These are phyloP conservation scores for Balaeniceps rex DNA, from an alignment of 2,113 vertebrate genomes.

Conservation along the genomic window DNA sequence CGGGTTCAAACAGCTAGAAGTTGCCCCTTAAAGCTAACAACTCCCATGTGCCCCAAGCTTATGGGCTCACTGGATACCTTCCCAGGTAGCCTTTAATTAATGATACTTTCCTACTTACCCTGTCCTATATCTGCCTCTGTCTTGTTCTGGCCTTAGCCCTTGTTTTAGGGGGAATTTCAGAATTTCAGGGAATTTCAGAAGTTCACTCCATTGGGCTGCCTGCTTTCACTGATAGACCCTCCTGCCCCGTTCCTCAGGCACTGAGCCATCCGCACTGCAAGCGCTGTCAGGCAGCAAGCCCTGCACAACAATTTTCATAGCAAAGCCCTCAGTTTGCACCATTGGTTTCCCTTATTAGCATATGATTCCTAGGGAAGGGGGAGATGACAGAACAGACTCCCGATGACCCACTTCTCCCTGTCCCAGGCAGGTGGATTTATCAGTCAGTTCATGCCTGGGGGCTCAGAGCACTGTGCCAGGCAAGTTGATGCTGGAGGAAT, in stretches of 20 bases:
- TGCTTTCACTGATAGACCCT: background rate
- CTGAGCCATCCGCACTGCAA: background rate
- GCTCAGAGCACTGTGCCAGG: background rate
- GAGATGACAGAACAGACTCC: background rate
- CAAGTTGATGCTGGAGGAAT: background rate
- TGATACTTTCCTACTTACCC: background rate
- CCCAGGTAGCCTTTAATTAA: background rate
- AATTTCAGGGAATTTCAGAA: background rate
- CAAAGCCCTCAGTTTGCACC: background rate
- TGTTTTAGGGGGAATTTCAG: background rate
- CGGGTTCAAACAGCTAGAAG: background rate
- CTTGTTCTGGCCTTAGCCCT: background rate
- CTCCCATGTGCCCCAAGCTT: background rate
- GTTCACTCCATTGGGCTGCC: rapidly evolving
- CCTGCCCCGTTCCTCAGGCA: background rate
- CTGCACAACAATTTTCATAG: background rate
- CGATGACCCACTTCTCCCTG: background rate
- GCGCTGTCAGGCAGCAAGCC: background rate
- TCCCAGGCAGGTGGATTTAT: background rate
- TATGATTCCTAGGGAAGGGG: background rate
- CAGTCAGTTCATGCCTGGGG: background rate
- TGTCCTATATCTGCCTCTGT: background rate
- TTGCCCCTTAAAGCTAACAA: background rate
- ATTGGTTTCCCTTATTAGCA: background rate
- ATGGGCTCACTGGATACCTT: background rate